phyloP scores from a whole-genome alignment of 2,888 invertebrate species.

The Hecatera dysodea region DNA sequence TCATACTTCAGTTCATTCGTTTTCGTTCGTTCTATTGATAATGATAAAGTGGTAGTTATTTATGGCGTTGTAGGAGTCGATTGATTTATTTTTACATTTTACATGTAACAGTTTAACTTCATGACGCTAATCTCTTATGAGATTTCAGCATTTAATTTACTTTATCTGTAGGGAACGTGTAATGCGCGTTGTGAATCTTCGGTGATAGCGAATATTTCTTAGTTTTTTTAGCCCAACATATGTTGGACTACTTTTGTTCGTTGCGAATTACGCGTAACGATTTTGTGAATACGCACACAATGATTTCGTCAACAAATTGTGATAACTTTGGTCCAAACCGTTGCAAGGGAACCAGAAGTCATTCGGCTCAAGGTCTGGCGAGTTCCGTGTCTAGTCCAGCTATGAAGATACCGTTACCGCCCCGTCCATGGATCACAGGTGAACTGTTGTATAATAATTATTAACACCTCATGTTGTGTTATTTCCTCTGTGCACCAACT shows the following conservation, averaged over 20 bases:
- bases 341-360: slow-evolving; percentile 80
- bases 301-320: slow-evolving; percentile 77
- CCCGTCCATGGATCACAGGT: slow-evolving; percentile 89
- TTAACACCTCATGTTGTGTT: slow-evolving; percentile 54
- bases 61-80: slow-evolving; percentile 85
- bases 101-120: slow-evolving; percentile 84
- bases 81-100: slow-evolving; percentile 86
- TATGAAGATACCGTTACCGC: slow-evolving; percentile 89
- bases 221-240: slow-evolving; percentile 82
- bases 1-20: slow-evolving; percentile 23
- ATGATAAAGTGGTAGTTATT: slow-evolving; percentile 64
- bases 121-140: slow-evolving; percentile 86
- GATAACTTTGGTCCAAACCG: slow-evolving; percentile 70
- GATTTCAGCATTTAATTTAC: slow-evolving; percentile 82
- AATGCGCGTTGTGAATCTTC: slow-evolving; percentile 69
- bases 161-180: slow-evolving; percentile 71
- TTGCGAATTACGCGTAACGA: slow-evolving; percentile 72
- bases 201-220: slow-evolving; percentile 75
- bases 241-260: slow-evolving; percentile 82
- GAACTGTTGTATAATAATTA: slow-evolving; percentile 63
- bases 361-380: slow-evolving; percentile 86
- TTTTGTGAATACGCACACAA: slow-evolving; percentile 67
- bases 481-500: background rate
- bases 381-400: slow-evolving; percentile 80
- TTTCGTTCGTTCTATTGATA: slow-evolving; percentile 56